Conservation (phyloP, 2,113 vertebrate species). For the Chaenogobius annularis region DNA sequence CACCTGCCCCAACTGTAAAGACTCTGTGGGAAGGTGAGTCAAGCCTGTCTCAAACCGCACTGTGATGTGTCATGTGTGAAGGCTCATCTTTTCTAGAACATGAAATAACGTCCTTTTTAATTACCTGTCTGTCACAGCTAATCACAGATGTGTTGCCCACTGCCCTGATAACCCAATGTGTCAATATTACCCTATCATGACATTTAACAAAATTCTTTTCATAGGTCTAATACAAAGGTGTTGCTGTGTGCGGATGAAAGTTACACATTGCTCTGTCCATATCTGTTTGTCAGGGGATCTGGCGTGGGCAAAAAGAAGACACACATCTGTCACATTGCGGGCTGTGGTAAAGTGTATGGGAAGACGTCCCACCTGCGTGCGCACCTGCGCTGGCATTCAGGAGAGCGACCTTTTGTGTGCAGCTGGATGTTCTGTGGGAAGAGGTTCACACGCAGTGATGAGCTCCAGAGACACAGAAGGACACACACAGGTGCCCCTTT, state of each 20-base stretch:
- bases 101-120: background rate
- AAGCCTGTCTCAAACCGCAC: background rate
- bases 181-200: background rate
- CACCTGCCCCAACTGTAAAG: slow-evolving; percentile 99
- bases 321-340: slow-evolving; percentile 97
- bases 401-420: slow-evolving; percentile 97
- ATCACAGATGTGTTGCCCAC: background rate
- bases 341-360: slow-evolving; percentile 98
- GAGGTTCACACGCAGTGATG: slow-evolving; percentile 97
- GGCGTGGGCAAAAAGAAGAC: slow-evolving; percentile 97
- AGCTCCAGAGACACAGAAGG: slow-evolving; percentile 96
- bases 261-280: background rate
- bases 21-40: slow-evolving; percentile 93
- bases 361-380: slow-evolving; percentile 98
- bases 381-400: slow-evolving; percentile 98
- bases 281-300: slow-evolving; percentile 82
- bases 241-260: background rate
- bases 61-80: background rate
- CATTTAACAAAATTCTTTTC: background rate
- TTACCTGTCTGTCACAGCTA: background rate
- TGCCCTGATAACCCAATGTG: background rate
- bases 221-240: background rate
- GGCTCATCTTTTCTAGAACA: background rate
- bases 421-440: slow-evolving; percentile 99
- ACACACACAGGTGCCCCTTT: slow-evolving; percentile 91